phyloP scores from a whole-genome alignment of 2,888 invertebrate genomes.

The Chirona hameri region DNA sequence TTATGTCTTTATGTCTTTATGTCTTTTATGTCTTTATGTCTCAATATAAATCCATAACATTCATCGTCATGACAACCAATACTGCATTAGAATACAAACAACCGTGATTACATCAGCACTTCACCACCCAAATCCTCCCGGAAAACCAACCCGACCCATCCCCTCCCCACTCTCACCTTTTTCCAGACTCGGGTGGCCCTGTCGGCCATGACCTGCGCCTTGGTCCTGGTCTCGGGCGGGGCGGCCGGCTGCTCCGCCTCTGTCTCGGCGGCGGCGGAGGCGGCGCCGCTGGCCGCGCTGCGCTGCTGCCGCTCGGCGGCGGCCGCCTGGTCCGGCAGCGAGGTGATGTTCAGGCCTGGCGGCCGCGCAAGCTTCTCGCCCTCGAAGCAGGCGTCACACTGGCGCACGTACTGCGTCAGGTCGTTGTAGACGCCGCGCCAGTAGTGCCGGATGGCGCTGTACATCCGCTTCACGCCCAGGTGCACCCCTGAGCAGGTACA shows the following conservation, averaged over 20 bases:
- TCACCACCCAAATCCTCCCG: too few relatives aligned
- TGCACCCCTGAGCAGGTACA: constrained; percentile 41
- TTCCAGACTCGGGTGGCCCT: constrained; percentile 40
- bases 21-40: too few relatives aligned
- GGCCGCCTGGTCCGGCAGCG: not conserved
- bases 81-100: too few relatives aligned
- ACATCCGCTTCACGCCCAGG: constrained; percentile 43
- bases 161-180: constrained; percentile 35
- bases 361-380: constrained; percentile 8
- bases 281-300: too few relatives aligned
- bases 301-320: not conserved
- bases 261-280: too few relatives aligned
- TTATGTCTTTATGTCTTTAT: too few relatives aligned
- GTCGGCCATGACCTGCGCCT: constrained; percentile 35
- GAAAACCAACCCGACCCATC: too few relatives aligned
- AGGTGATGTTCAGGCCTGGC: not conserved
- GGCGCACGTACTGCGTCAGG: constrained; percentile 41
- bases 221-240: not conserved
- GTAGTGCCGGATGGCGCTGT: constrained; percentile 41
- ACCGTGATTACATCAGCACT: too few relatives aligned
- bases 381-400: constrained; percentile 41
- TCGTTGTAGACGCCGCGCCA: constrained; percentile 43
- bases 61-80: too few relatives aligned
- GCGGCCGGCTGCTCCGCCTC: too few relatives aligned
- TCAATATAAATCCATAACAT: too few relatives aligned